These are phyloP conservation scores for Musca vetustissima DNA, from an alignment of 1,140 invertebrate species.

Conservation along the genomic window DNA sequence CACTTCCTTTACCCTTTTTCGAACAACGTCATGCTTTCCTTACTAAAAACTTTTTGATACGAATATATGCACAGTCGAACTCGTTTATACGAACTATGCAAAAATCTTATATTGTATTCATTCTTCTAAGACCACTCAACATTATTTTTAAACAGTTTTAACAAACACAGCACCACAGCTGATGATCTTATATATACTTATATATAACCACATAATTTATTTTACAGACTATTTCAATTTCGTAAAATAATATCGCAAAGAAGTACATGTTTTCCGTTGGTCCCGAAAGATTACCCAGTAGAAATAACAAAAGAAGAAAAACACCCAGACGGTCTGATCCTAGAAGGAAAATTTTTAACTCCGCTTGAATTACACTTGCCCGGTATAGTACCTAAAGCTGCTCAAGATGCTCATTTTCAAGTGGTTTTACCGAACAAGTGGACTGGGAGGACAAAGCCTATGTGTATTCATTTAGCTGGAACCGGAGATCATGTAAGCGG, in stretches of 20 bases:
- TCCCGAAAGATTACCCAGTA: slow-evolving; percentile 82
- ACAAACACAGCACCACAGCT: too few species aligned
- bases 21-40: too few species aligned
- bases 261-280: slow-evolving; percentile 78
- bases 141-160: too few species aligned
- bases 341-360: slow-evolving; percentile 88
- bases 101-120: too few species aligned
- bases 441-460: slow-evolving; percentile 73
- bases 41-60: too few species aligned
- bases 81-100: too few species aligned
- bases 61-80: too few species aligned
- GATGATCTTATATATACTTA: too few species aligned
- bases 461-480: slow-evolving; percentile 93
- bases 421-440: slow-evolving; percentile 82
- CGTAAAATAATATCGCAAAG: slow-evolving; percentile 84
- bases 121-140: too few species aligned
- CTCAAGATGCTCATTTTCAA: slow-evolving; percentile 81
- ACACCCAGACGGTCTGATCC: slow-evolving; percentile 70
- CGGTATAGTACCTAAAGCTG: slow-evolving; percentile 82
- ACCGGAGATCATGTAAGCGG: slow-evolving; percentile 88
- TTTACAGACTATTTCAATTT: slow-evolving; percentile 75
- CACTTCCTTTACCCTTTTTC: too few species aligned
- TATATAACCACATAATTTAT: too few species aligned
- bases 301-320: slow-evolving; percentile 86
- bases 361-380: slow-evolving; percentile 83